Conservation (phyloP, 1,140 invertebrate species). For the Drosophila persimilis region DNA sequence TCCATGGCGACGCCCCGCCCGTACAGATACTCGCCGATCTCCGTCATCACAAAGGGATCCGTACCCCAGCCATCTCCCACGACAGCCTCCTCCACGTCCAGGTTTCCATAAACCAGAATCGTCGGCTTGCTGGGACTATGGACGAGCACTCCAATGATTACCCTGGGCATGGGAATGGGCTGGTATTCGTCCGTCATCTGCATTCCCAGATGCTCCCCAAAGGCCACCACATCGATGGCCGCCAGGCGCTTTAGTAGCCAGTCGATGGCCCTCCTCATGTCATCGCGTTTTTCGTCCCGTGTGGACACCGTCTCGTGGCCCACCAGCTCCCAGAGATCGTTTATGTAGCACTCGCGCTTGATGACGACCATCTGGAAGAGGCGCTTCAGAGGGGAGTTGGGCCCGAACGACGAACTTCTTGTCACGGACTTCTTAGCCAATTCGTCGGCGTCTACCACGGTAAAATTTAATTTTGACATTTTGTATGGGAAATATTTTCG, state of each 20-base stretch:
- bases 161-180: constrained; percentile 24
- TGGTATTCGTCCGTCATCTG: constrained; percentile 22
- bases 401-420: background rate
- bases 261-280: constrained; percentile 15
- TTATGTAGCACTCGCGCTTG: constrained; percentile 38
- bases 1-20: constrained; percentile 97
- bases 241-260: constrained; percentile 38
- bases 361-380: constrained; percentile 24
- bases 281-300: constrained; percentile 1
- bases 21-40: constrained; percentile 94
- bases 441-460: background rate
- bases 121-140: constrained; percentile 90
- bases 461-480: background rate
- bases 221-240: constrained; percentile 31
- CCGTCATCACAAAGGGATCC: constrained; percentile 94
- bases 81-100: constrained; percentile 97
- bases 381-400: constrained; percentile 8
- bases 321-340: constrained; percentile 42
- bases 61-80: constrained; percentile 96
- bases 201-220: constrained; percentile 39
- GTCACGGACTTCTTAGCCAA: background rate
- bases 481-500: constrained; percentile 1
- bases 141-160: constrained; percentile 21
- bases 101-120: constrained; percentile 96
- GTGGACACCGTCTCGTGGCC: constrained; percentile 30